phyloP scores from a whole-genome alignment of 92 coral and sea anemone species.

The Parazoanthus darwini region DNA sequence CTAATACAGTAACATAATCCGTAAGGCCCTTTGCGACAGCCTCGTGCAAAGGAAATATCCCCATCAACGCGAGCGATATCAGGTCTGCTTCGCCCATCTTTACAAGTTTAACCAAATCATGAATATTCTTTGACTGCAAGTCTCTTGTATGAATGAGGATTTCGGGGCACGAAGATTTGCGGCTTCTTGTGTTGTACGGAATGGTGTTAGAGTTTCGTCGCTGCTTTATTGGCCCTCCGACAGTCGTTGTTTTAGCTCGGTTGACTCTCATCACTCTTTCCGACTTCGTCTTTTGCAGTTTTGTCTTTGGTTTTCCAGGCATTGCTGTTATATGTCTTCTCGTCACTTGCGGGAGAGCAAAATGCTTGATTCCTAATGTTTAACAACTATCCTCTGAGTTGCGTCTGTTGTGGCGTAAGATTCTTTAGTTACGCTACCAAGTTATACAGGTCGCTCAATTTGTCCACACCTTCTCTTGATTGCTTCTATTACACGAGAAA shows the following conservation, averaged over 20 bases:
- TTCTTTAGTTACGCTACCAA: not conserved
- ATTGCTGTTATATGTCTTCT: not conserved
- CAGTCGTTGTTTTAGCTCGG: slow-evolving; percentile 6
- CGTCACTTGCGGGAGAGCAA: not conserved
- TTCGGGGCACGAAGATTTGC: slow-evolving; percentile 75
- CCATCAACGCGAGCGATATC: slow-evolving; percentile 61
- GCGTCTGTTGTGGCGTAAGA: not conserved
- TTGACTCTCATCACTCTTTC: slow-evolving; percentile 35
- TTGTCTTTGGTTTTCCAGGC: slow-evolving; percentile 42
- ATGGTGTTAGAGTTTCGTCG: slow-evolving; percentile 43
- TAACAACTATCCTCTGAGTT: not conserved
- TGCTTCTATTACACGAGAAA: not conserved
- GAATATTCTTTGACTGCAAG: slow-evolving; percentile 58
- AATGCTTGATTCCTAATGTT: not conserved
- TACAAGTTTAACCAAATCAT: slow-evolving; percentile 70
- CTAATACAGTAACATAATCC: slow-evolving; percentile 53
- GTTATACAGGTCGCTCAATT: not conserved
- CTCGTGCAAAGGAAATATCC: slow-evolving; percentile 74
- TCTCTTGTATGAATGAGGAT: slow-evolving; percentile 66
- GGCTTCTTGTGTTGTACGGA: slow-evolving; percentile 44
- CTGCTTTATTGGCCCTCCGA: slow-evolving; percentile 22
- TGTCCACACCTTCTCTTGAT: slow-evolving; percentile 9
- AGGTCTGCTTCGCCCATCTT: slow-evolving; percentile 74
- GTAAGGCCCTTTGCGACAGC: slow-evolving; percentile 66
- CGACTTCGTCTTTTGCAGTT: slow-evolving; percentile 42